Conservation (phyloP, 1,140 invertebrate species). For the Drosophila kohkoa region DNA sequence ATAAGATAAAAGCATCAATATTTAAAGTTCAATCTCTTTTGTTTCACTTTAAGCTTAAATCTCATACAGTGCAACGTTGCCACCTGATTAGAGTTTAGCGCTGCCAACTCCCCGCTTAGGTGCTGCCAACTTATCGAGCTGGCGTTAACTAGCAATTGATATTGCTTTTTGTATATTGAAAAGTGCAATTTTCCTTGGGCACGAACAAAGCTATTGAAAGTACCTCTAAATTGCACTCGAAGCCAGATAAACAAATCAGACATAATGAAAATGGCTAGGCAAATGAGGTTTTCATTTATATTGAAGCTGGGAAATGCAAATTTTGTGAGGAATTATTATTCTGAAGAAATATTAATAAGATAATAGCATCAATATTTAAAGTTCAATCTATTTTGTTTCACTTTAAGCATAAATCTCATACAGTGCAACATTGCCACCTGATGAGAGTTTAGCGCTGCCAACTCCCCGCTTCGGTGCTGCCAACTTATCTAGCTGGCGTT, state of each 20-base stretch:
- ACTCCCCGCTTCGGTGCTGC: not conserved
- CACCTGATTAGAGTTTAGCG: no score
- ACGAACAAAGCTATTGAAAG: constrained; percentile 60
- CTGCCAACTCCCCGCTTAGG: no score
- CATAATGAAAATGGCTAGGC: constrained; percentile 17
- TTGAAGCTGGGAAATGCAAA: not conserved
- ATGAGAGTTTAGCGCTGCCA: not conserved
- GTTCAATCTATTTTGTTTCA: no score
- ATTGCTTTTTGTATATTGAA: no score
- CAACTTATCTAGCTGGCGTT: constrained; percentile 3
- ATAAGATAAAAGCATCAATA: no score
- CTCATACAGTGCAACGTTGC: no score
- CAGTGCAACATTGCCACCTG: not conserved
- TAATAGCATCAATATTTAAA: no score
- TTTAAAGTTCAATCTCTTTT: no score
- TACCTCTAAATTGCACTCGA: constrained; percentile 1
- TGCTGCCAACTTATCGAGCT: no score
- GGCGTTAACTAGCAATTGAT: no score
- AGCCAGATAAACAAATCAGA: constrained; percentile 5
- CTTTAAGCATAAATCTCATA: no score
- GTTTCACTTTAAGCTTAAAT: no score
- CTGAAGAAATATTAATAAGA: not conserved
- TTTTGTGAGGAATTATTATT: not conserved
- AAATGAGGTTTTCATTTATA: constrained; percentile 1
- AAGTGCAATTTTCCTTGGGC: not conserved